Percentiles rank a stretch among this genome's conserved stretches.
These are phyloP conservation scores for Diaphora mendica DNA, from an alignment of 2,888 invertebrate species.

Conservation along the genomic window DNA sequence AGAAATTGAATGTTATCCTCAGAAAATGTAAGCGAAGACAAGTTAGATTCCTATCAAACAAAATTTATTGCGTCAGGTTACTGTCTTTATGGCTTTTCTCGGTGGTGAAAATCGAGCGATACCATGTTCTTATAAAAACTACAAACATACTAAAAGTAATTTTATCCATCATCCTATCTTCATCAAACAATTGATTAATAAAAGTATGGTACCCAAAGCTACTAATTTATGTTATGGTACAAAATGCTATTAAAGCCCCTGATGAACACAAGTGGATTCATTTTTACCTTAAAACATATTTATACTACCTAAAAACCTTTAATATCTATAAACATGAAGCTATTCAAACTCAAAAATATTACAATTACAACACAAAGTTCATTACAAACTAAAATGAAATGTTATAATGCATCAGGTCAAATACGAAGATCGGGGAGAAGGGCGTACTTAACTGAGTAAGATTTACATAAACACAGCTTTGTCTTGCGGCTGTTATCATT, in stretches of 20 bases:
- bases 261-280: neutral
- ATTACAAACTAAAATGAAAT: constrained; percentile 63
- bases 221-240: no score
- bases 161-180: neutral
- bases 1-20: constrained; percentile 12
- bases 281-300: neutral
- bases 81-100: neutral
- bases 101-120: neutral
- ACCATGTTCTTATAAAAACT: neutral
- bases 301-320: neutral
- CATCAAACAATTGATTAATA: neutral
- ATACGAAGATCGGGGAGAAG: constrained; percentile 73
- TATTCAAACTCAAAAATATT: constrained; percentile 8
- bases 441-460: constrained; percentile 74
- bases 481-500: constrained; percentile 84
- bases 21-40: constrained; percentile 20
- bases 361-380: constrained; percentile 40
- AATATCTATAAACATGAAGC: neutral
- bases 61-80: neutral
- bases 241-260: neutral
- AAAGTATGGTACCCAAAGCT: neutral
- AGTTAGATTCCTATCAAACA: neutral
- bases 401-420: constrained; percentile 61
- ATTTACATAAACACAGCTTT: constrained; percentile 82
- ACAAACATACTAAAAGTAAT: neutral